Percentiles rank a stretch among this genome's conserved stretches.
phyloP scores from a whole-genome alignment of 1,140 invertebrate genomes.

The Caenorhabditis inopinata region DNA sequence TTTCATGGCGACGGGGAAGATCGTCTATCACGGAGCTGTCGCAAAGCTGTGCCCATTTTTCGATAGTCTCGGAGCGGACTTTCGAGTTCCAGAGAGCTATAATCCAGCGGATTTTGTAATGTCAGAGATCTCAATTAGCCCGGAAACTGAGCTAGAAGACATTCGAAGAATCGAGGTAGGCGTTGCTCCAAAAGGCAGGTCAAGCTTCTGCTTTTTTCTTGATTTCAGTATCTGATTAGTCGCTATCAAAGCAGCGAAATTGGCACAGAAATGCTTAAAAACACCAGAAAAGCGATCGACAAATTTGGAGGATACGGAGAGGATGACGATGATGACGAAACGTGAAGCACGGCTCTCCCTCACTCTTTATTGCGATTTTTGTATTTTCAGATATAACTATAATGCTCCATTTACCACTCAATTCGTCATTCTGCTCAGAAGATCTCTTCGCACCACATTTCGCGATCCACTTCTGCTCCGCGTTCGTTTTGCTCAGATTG shows the following conservation, averaged over 20 bases:
- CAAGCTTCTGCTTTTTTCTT: slow-evolving; percentile 71
- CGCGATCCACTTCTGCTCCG: slow-evolving; percentile 85
- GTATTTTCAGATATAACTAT: slow-evolving; percentile 62
- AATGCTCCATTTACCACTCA: slow-evolving; percentile 80
- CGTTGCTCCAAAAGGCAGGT: slow-evolving; percentile 62
- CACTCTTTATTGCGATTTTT: background rate
- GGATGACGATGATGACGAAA: slow-evolving; percentile 8
- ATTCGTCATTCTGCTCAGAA: slow-evolving; percentile 82
- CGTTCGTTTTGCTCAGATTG: slow-evolving; percentile 79
- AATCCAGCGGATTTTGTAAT: slow-evolving; percentile 77
- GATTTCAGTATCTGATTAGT: background rate
- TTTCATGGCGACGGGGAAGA: slow-evolving; percentile 41
- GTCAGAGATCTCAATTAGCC: slow-evolving; percentile 71
- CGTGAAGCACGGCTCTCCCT: background rate
- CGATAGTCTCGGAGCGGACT: slow-evolving; percentile 60
- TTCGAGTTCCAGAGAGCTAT: slow-evolving; percentile 36
- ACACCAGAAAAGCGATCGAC: slow-evolving; percentile 67
- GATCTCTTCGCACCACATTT: slow-evolving; percentile 81
- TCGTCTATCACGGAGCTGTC: slow-evolving; percentile 37
- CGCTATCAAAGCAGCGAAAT: slow-evolving; percentile 67
- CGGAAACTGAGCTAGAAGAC: slow-evolving; percentile 67
- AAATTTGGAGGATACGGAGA: slow-evolving; percentile 3
- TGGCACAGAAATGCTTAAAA: slow-evolving; percentile 66
- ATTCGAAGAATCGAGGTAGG: slow-evolving; percentile 59
- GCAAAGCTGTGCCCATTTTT: slow-evolving; percentile 34